A percentile compares a stretch with the other conserved stretches of the same genome.
Evolutionary conservation across 2,113 vertebrate genomes (phyloP).

Genomic region (Hystrix cristata): DNA sequence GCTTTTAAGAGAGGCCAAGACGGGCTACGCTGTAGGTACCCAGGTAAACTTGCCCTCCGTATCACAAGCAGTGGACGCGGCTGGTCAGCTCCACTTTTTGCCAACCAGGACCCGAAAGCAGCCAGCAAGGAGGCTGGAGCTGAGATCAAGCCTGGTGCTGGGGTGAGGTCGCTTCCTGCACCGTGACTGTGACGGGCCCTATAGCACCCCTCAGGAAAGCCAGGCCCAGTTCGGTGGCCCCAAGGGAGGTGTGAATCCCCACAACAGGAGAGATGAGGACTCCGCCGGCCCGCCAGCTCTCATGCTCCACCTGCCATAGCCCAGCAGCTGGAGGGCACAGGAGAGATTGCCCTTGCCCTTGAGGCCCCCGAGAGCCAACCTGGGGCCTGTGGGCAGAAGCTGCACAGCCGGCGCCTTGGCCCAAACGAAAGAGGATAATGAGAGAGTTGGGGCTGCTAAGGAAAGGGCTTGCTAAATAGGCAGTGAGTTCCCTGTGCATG

Average conservation of each 20-base stretch:
- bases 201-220: fast-evolving
- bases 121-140: not conserved
- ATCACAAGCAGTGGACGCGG: fast-evolving
- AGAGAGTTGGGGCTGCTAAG: not conserved
- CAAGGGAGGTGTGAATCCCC: not conserved
- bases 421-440: not conserved
- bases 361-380: not conserved
- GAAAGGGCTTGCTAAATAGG: not conserved
- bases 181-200: fast-evolving
- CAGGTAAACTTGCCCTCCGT: not conserved
- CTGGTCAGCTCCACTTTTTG: not conserved
- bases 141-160: not conserved
- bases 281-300: too few species aligned
- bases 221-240: not conserved
- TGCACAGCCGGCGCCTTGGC: not conserved
- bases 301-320: not conserved
- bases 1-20: not conserved
- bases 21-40: fast-evolving
- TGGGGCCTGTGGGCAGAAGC: not conserved
- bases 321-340: not conserved
- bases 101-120: not conserved
- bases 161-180: not conserved
- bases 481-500: not conserved
- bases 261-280: fast-evolving
- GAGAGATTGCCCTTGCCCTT: too few species aligned